Conservation (phyloP, 2,888 invertebrate genomes). For the Drosophila planitibia region DNA sequence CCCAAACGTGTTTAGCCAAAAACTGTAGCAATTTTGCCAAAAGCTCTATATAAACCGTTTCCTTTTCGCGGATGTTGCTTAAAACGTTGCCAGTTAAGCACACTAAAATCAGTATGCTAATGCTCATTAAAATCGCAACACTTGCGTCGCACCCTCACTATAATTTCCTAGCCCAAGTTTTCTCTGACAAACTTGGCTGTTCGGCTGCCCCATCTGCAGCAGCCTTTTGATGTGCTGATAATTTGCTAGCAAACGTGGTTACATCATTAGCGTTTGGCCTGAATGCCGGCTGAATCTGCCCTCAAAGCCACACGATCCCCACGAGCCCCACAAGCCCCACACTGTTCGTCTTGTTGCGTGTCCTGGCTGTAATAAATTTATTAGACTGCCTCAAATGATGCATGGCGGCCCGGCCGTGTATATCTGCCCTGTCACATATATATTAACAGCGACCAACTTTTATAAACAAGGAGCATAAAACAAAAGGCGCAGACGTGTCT, state of each 20-base stretch:
- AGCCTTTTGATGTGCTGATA: conserved; percentile 72
- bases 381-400: conserved; percentile 74
- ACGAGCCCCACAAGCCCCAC: neutral
- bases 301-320: neutral
- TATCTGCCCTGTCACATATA: conserved; percentile 32
- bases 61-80: conserved; percentile 6
- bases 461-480: conserved; percentile 56
- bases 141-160: conserved; percentile 1
- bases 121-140: conserved; percentile 75
- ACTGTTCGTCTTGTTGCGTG: conserved; percentile 35
- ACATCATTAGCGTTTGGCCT: conserved; percentile 75
- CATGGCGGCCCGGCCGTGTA: conserved; percentile 50
- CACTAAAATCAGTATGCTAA: conserved; percentile 60
- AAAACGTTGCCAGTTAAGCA: conserved; percentile 5
- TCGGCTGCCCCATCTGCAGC: conserved; percentile 9
- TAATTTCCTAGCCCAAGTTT: conserved; percentile 12
- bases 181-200: conserved; percentile 11
- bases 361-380: conserved; percentile 70
- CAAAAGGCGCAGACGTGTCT: conserved; percentile 53
- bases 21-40: neutral
- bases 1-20: conserved; percentile 5
- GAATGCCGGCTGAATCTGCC: neutral
- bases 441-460: conserved; percentile 56
- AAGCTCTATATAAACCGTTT: conserved; percentile 24
- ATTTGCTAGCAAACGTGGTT: conserved; percentile 81